phyloP scores from a whole-genome alignment of 2,888 invertebrate species.

The Steinernema scapterisci region DNA sequence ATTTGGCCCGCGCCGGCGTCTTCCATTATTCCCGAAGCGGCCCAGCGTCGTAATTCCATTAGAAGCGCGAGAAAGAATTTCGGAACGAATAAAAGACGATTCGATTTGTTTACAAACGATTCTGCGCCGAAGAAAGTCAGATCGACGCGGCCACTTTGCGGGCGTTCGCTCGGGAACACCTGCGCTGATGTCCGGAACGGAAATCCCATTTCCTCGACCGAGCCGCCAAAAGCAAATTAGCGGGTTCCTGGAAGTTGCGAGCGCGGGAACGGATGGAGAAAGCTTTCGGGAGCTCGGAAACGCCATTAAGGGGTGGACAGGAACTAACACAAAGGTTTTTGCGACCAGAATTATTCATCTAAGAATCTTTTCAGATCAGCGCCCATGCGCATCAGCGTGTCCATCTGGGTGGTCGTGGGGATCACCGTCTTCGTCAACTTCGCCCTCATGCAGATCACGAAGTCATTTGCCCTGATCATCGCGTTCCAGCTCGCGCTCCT shows the following conservation, averaged over 20 bases:
- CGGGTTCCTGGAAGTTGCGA: too few relatives aligned
- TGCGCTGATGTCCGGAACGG: not conserved
- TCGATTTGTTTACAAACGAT: constrained; percentile 25
- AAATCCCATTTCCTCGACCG: not conserved
- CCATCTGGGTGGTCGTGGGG: constrained; percentile 39
- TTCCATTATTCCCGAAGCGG: not conserved
- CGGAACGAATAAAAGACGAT: not conserved
- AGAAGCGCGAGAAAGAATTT: constrained; percentile 23
- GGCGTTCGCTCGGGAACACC: not conserved
- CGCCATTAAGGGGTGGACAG: too few relatives aligned
- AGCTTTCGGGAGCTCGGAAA: too few relatives aligned
- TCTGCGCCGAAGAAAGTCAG: not conserved
- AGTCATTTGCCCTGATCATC: constrained; percentile 45
- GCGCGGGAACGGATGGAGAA: too few relatives aligned
- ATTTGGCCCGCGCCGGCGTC: not conserved
- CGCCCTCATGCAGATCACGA: constrained; percentile 38
- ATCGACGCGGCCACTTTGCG: not conserved
- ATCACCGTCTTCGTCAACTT: constrained; percentile 38
- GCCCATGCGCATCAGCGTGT: constrained; percentile 38
- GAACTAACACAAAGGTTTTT: not conserved
- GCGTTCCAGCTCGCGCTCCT: constrained; percentile 58
- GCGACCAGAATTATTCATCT: not conserved
- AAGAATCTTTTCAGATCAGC: constrained; percentile 37
- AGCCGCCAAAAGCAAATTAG: not conserved
- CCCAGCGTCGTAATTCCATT: constrained; percentile 16